These are phyloP conservation scores for Leucophenga montana DNA, from an alignment of 2,888 invertebrate genomes.

Conservation along the genomic window DNA sequence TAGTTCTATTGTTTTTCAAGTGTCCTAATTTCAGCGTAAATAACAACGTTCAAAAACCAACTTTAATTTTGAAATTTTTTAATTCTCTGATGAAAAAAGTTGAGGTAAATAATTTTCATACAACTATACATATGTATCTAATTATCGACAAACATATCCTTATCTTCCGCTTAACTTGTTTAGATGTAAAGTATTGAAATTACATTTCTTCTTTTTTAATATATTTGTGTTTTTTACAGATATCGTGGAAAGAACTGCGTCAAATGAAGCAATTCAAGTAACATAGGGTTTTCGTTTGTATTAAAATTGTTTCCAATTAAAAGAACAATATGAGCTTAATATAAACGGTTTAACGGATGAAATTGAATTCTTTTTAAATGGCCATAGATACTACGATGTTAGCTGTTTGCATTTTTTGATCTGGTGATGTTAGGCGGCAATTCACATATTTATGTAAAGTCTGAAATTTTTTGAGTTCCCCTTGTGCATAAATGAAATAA, in stretches of 20 bases:
- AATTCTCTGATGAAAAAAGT: background rate
- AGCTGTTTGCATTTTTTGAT: too few relatives aligned
- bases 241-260: conserved; percentile 39
- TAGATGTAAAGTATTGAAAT: background rate
- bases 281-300: background rate
- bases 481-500: too few relatives aligned
- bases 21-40: conserved; percentile 24
- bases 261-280: background rate
- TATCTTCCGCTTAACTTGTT: background rate
- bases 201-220: background rate
- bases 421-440: too few relatives aligned
- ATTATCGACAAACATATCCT: background rate
- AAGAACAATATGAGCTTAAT: background rate
- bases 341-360: too few relatives aligned
- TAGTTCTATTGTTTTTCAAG: conserved; percentile 13
- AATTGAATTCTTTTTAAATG: too few relatives aligned
- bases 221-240: conserved; percentile 26
- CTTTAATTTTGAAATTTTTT: background rate
- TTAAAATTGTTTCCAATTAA: background rate
- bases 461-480: too few relatives aligned
- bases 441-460: too few relatives aligned
- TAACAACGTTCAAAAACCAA: conserved; percentile 18
- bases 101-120: conserved; percentile 10
- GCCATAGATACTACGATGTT: too few relatives aligned
- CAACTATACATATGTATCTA: background rate